Evolutionary conservation across 2,797 vertebrate genomes (phyloP), one percentile per base, ranked within the genome.

Genomic region (Sebastes diploproa): DNA sequence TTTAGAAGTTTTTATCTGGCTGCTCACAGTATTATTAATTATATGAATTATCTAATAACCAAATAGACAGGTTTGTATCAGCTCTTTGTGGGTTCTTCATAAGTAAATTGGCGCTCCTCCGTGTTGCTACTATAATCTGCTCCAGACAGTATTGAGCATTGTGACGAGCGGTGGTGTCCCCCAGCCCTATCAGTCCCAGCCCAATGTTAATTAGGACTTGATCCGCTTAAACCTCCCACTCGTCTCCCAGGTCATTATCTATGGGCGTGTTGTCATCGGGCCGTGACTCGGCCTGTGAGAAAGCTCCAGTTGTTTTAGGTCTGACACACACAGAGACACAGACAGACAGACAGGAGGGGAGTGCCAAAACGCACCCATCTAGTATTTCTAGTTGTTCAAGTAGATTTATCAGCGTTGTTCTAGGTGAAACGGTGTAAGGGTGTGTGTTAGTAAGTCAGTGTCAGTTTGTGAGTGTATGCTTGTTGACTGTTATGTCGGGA

Each of bases 181-280:
- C 86, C 78, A 1, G 71, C 78, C 88, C 86, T 81, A 80, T 94
- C 89, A 80, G 77, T 80, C 89, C 58, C 22, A 86, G 82, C 27
- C 83, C 84, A 70, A 67, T 78, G 87, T 94, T 94, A 92, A 94
- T 95, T 94, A 94, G 91, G 86, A 72, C 90, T 83, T 95, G 90
- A 95, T 95, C 94, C 89, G 86, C 94, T 94, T 96, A 95, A 88
- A 70, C 84, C 9, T 84, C 83, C 76, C 85, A 68, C 88, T 85
- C 74, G 89, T 89, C 90, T 90, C 71, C 84, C 79, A 72, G 89
- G 89, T 91, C 86, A 86, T 93, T 88, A 89, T 90, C 82, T 81
- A 42, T 83, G 86, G 72, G 81, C 22, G 72, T 88, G 89, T 82
- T 89, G 81, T 86, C 67, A 73, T 80, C 27, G 30, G 16, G 52